Base-by-base conservation (phyloP, 2,888 invertebrate species). In the Gymnoscelis rufifasciata region DNA sequence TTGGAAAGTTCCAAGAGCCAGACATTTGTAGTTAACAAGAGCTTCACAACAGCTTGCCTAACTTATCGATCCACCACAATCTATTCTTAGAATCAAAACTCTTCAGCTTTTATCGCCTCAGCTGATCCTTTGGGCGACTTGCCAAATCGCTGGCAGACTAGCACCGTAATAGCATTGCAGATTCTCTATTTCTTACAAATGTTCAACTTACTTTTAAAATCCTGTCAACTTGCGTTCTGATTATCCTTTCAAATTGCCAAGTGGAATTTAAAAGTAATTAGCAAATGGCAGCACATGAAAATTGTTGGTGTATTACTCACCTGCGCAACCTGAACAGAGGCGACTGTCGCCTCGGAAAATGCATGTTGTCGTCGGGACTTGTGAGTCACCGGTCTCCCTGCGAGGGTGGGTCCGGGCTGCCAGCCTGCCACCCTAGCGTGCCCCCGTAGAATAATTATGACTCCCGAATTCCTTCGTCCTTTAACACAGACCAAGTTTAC, bases 401-500 rank as follows among this genome's bases (percentile, higher is more conserved):
- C n/a, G 56, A 58, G 47, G 44, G 14, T 15, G 5, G n/a, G 15
- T 14, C 31, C 31, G n/a, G 10, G 31, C 19, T 41, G 39, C 28
- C 47, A 14, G 47, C 42, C 47, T 51, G 38, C 51, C 47, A 51
- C 47, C 51, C 52, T 39, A 39, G 7, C 42, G 41, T 42, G 54
- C 50, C 41, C 51, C 51, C 54, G 53, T 45, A 48, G 60, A 54
- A 68, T 74, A 73, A 74, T 71, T 68, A 74, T 71, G 68, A 69
- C 71, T 62, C 56, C 63, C 52, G 57, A 61, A 68, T 69, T 70
- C 67, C 62, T 57, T 12, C 46, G 52, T 52, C 50, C 57, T 61
- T 48, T 57, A 48, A 47, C 48, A 52, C 51, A 57, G 46, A 52
- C 56, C 38, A 59, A 62, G 60, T 64, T 66, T 59, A 57, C 43